Evolutionary conservation across 2,888 invertebrate species (phyloP), one percentile per base, ranked within the genome.

Genomic region (Podabrus alpinus): DNA sequence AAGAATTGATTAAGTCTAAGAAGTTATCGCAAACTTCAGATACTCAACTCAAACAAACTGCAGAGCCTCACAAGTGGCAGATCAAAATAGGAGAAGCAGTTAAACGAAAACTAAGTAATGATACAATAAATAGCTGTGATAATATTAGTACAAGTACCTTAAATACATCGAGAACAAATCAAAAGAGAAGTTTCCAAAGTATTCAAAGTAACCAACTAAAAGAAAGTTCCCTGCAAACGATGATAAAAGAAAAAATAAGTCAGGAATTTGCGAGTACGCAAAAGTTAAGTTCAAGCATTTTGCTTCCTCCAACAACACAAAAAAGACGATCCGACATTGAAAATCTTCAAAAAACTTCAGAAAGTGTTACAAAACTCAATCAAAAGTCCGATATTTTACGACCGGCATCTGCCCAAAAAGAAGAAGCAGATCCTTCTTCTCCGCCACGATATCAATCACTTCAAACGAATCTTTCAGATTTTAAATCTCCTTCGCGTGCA

Each of bases 401-500:
- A 29, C 76, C 81, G 3, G 74, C 66, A 19, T 80, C 82, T 0
- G 77, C 77, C 7, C 76, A 74, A 16, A 80, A 79, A 74, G 76
- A 80, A 25, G 73, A 75, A 45, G 73, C 73, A 17, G 73, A 76
- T 64, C 80, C 81, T 19, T 81, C 85, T 13, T 84, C 86, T 4
- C 85, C 86, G 0, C 84, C 85, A 0, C 85, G 83, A 69, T 86
- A 86, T 76, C 86, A 87, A 74, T 86, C 87, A 1, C 78, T 87
- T 15, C 86, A 87, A 74, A 74, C 83, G 74, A 79, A 74, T 76
- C 82, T 72, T 74, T 79, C 62, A 74, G 83, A 84, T 64, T 77
- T 76, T 66, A 81, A 67, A 82, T 83, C 74, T 85, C 84, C 15
- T 82, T 84, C 11, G 62, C 84, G 13, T 79, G 85, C 16, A 85